Conservation (phyloP, 2,888 invertebrate species). For the Sarcophaga subvicina region DNA sequence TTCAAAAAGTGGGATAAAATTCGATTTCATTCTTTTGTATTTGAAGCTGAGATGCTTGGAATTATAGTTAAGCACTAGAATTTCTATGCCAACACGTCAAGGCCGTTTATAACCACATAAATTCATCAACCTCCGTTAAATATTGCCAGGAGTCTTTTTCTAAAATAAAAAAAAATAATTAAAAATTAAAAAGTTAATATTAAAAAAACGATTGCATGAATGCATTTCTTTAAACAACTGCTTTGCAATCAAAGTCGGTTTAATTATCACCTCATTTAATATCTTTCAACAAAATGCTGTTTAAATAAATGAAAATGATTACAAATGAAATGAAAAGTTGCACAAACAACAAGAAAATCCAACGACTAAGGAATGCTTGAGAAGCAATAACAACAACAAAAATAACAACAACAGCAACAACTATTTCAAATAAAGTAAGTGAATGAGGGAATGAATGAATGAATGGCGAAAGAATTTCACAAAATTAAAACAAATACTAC, state of each 20-base stretch:
- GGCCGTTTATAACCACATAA: too few species aligned
- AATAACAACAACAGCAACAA: too few species aligned
- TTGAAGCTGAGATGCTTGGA: too few species aligned
- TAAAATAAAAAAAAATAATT: too few species aligned
- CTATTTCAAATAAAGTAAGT: not conserved
- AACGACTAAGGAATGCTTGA: not conserved
- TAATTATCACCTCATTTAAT: conserved; percentile 42
- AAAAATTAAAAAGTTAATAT: too few species aligned
- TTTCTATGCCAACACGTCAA: too few species aligned
- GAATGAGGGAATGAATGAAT: not conserved
- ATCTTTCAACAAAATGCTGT: not conserved
- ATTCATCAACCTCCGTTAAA: too few species aligned
- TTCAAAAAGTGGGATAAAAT: too few species aligned
- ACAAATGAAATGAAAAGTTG: conserved; percentile 44
- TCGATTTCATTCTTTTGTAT: too few species aligned
- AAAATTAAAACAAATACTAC: conserved; percentile 63
- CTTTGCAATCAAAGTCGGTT: conserved; percentile 13
- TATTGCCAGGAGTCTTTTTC: too few species aligned
- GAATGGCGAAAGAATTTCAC: conserved; percentile 5
- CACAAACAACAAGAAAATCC: conserved; percentile 1
- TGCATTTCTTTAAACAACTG: not conserved
- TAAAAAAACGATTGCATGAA: not conserved
- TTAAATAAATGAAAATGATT: conserved; percentile 39
- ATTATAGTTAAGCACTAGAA: too few species aligned
- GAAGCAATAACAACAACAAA: too few species aligned